These are phyloP conservation scores for Sarcophilus harrisii DNA, from an alignment of 2,797 vertebrate genomes.

Conservation along the genomic window DNA sequence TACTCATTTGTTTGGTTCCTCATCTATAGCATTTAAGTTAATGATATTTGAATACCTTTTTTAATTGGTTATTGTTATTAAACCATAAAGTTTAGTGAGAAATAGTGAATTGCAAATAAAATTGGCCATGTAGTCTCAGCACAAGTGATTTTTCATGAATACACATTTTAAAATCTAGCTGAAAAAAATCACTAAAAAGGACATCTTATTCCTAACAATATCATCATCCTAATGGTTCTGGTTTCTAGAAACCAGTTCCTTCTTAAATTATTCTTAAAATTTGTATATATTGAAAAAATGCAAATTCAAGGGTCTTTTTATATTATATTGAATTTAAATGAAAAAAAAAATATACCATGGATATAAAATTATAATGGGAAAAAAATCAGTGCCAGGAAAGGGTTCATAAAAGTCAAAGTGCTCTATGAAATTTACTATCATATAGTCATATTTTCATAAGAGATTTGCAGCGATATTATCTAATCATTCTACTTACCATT, in stretches of 20 bases:
- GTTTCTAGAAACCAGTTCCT: background rate
- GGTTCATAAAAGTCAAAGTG: conserved; percentile 18
- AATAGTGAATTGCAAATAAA: background rate
- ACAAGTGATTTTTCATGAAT: background rate
- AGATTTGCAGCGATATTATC: background rate
- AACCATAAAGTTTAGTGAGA: background rate
- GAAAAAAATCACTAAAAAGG: background rate
- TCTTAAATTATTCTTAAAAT: background rate
- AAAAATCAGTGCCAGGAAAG: background rate
- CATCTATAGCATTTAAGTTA: background rate
- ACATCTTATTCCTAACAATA: background rate
- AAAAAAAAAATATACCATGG: conserved; percentile 11
- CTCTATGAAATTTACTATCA: conserved; percentile 18
- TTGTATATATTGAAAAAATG: background rate
- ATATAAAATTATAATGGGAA: background rate
- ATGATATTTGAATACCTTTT: background rate
- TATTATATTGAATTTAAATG: conserved; percentile 45
- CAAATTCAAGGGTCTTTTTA: background rate
- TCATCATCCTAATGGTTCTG: background rate
- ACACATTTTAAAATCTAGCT: background rate
- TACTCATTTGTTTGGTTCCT: background rate
- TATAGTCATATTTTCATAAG: background rate
- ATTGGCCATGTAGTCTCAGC: background rate
- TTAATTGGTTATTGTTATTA: background rate
- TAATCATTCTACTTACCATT: conserved; percentile 15